Percentiles rank a stretch among this genome's conserved stretches.
Evolutionary conservation across 2,888 invertebrate genomes (phyloP).

Genomic region (Lingula anatina): DNA sequence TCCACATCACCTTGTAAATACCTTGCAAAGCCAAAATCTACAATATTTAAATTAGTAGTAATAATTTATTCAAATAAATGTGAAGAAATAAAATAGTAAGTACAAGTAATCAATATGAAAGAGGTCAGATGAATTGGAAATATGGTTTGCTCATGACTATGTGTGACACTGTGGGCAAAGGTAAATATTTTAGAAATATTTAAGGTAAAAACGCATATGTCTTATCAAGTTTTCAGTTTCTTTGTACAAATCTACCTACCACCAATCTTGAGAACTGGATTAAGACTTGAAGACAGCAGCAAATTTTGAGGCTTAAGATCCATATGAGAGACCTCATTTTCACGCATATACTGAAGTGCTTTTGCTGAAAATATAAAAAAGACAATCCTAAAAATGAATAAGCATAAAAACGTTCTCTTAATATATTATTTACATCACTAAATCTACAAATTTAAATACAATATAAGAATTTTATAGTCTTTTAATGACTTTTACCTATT

Average conservation of each 20-base stretch:
- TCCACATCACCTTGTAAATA: slow-evolving; percentile 41
- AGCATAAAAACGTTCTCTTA: too few relatives aligned
- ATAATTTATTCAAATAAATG: too few relatives aligned
- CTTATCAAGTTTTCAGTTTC: not conserved
- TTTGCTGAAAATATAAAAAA: slow-evolving; percentile 55
- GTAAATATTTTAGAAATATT: slow-evolving; percentile 2
- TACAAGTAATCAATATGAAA: slow-evolving; percentile 4
- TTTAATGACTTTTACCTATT: slow-evolving; percentile 51
- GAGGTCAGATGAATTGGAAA: too few relatives aligned
- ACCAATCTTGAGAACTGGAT: slow-evolving; percentile 70
- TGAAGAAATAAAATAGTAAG: too few relatives aligned
- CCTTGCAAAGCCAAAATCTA: slow-evolving; percentile 67
- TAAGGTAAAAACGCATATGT: not conserved
- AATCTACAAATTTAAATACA: not conserved
- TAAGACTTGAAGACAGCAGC: slow-evolving; percentile 57
- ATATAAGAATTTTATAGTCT: not conserved
- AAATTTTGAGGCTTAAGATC: slow-evolving; percentile 87
- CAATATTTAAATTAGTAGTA: too few relatives aligned
- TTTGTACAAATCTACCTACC: too few relatives aligned
- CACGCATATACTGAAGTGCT: slow-evolving; percentile 71
- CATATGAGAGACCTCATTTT: slow-evolving; percentile 72
- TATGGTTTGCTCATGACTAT: too few relatives aligned
- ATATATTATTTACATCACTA: too few relatives aligned
- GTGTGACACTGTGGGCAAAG: not conserved
- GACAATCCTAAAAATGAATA: too few relatives aligned